These are phyloP conservation scores for Grapholita molesta DNA, from an alignment of 1,140 invertebrate species.

Conservation along the genomic window DNA sequence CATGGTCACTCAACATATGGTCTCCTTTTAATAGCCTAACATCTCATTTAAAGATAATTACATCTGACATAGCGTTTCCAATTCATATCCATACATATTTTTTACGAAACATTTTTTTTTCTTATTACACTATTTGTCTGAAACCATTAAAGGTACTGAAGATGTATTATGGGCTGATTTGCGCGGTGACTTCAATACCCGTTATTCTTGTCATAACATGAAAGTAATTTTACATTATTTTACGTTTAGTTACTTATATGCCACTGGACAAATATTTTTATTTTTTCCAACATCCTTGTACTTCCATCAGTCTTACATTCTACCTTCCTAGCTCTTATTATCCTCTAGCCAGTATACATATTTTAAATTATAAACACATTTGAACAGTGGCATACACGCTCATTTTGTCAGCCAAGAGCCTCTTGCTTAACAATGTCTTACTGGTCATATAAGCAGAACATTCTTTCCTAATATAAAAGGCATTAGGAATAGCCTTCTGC, in stretches of 20 bases:
- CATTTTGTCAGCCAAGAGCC: neutral
- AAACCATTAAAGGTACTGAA: neutral
- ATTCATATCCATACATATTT: neutral
- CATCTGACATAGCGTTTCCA: neutral
- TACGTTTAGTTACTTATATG: too few species aligned
- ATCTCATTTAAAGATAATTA: constrained; percentile 1
- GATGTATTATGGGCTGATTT: neutral
- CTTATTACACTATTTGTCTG: too few species aligned
- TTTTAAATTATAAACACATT: neutral
- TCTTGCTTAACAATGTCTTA: neutral
- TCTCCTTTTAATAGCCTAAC: neutral
- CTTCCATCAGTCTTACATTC: neutral
- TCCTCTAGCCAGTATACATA: neutral
- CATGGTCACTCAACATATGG: neutral
- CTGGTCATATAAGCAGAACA: neutral
- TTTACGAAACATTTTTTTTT: neutral
- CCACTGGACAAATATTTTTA: neutral
- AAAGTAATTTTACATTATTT: too few species aligned
- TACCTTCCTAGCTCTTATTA: neutral
- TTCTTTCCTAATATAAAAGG: too few species aligned
- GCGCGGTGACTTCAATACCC: too few species aligned
- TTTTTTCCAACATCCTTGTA: neutral
- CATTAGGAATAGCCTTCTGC: too few species aligned
- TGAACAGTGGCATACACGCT: neutral
- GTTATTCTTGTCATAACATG: too few species aligned